Percentiles rank a stretch among this genome's conserved stretches.
phyloP scores from a whole-genome alignment of 2,113 vertebrate genomes.

The Apeltes quadracus region DNA sequence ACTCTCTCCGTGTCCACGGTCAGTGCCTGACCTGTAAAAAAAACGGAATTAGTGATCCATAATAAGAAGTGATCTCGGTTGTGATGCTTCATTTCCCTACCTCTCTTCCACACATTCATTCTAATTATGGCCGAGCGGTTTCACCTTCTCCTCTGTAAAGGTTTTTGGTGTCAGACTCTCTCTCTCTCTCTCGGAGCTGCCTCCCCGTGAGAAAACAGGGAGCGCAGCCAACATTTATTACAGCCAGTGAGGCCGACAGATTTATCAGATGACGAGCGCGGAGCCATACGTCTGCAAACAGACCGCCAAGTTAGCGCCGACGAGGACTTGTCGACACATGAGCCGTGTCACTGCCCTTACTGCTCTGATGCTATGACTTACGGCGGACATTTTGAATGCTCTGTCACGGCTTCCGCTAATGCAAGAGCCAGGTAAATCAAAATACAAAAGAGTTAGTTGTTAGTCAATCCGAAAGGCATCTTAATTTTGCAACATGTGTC shows the following conservation, averaged over 20 bases:
- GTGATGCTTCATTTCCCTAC: constrained; percentile 59
- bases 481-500: not conserved
- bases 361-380: not conserved
- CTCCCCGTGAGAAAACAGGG: constrained; percentile 48
- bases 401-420: not conserved
- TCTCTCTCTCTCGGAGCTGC: constrained; percentile 26
- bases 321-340: constrained; percentile 39
- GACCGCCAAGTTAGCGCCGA: constrained; percentile 38
- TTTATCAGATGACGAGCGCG: constrained; percentile 57
- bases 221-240: constrained; percentile 46
- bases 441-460: constrained; percentile 9
- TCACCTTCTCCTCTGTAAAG: constrained; percentile 50
- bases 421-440: not conserved
- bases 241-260: constrained; percentile 49
- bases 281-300: constrained; percentile 61
- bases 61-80: constrained; percentile 61
- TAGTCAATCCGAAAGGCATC: constrained; percentile 1
- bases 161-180: constrained; percentile 47
- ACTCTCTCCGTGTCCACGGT: no score
- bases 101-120: constrained; percentile 65
- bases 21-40: constrained; percentile 46
- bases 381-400: not conserved
- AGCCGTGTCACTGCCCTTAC: constrained; percentile 1
- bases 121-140: constrained; percentile 68
- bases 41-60: constrained; percentile 44